Percentiles rank a stretch among this genome's conserved stretches.
phyloP scores from a whole-genome alignment of 2,113 vertebrate species.

The Psilopogon haemacephalus region DNA sequence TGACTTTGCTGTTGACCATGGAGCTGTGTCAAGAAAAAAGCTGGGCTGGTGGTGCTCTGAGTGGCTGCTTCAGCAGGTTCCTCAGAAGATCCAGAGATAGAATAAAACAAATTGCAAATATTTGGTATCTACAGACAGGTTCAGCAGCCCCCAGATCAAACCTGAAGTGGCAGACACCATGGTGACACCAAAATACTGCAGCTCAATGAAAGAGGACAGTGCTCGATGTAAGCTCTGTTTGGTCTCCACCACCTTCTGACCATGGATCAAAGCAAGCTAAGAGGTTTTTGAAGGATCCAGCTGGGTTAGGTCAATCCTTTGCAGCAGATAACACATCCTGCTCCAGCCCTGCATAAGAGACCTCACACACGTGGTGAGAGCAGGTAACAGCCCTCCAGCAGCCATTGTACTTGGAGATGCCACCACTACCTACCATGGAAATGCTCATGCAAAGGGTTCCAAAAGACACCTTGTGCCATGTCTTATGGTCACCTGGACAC shows the following conservation, averaged over 20 bases:
- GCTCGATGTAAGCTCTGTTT: fast-evolving
- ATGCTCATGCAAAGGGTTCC: background rate
- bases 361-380: background rate
- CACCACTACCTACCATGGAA: fast-evolving
- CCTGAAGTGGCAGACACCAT: background rate
- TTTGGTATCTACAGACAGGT: background rate
- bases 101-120: background rate
- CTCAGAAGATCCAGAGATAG: background rate
- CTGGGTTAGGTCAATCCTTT: background rate
- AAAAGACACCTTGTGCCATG: fast-evolving
- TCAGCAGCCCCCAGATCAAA: too few species aligned
- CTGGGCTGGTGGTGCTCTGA: fast-evolving
- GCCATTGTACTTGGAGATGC: background rate
- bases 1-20: fast-evolving
- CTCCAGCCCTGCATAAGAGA: background rate
- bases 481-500: background rate
- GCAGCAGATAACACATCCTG: background rate
- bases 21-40: fast-evolving
- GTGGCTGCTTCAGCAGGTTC: background rate
- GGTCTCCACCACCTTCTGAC: fast-evolving
- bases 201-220: background rate
- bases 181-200: fast-evolving
- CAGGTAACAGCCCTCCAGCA: background rate
- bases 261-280: fast-evolving
- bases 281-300: background rate